These are phyloP conservation scores for Astreopora myriophthalma DNA, from an alignment of 64 coral and sea anemone species.

Conservation along the genomic window DNA sequence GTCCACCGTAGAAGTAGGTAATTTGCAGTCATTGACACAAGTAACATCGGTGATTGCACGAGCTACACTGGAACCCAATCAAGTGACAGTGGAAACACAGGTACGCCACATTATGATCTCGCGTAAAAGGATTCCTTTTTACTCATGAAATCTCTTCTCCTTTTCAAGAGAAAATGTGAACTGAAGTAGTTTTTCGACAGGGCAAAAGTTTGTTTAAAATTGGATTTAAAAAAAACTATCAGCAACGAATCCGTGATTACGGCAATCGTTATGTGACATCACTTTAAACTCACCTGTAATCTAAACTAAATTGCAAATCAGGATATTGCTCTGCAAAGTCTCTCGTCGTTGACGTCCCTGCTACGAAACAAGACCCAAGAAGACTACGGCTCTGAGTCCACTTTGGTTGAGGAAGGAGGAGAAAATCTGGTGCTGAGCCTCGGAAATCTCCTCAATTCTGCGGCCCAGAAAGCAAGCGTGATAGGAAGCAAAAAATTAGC, in stretches of 20 bases:
- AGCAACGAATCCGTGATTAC: too few relatives aligned
- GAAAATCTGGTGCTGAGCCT: slow-evolving; percentile 84
- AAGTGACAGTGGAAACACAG: slow-evolving; percentile 60
- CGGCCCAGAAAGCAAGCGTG: slow-evolving; percentile 51
- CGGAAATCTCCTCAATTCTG: slow-evolving; percentile 74
- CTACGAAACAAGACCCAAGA: slow-evolving; percentile 69
- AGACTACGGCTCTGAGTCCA: slow-evolving; percentile 34
- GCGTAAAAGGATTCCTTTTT: background rate
- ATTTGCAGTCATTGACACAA: slow-evolving; percentile 83
- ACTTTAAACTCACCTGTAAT: too few relatives aligned
- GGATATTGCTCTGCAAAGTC: slow-evolving; percentile 42
- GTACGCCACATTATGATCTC: background rate
- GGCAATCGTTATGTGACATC: too few relatives aligned
- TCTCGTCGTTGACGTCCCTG: slow-evolving; percentile 63
- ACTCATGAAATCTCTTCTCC: too few relatives aligned
- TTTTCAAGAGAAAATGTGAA: too few relatives aligned
- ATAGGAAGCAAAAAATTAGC: background rate
- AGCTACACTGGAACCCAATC: slow-evolving; percentile 62
- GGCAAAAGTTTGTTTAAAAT: too few relatives aligned
- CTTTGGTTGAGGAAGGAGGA: slow-evolving; percentile 65
- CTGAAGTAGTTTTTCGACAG: too few relatives aligned
- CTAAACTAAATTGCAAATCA: background rate
- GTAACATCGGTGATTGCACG: slow-evolving; percentile 79
- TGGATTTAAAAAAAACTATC: too few relatives aligned
- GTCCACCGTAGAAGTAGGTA: slow-evolving; percentile 55